Base-by-base conservation (phyloP, 1,140 invertebrate species). In the Heliconius melpomene region DNA sequence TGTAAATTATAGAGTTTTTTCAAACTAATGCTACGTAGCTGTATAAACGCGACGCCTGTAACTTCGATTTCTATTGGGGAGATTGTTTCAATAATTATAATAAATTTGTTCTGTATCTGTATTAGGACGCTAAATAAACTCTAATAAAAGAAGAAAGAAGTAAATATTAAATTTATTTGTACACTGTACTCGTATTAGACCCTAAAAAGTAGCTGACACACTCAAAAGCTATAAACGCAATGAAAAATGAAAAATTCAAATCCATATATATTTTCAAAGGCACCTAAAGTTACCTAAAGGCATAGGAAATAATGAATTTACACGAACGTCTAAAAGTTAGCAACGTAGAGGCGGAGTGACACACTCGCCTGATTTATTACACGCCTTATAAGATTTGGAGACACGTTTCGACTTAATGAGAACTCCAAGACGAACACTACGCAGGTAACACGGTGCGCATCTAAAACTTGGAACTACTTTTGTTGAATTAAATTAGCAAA, bases 301-400 rank as follows among this genome's bases (percentile, higher is more conserved):
- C 74, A 11, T 46, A 40, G 32, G 11, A 40, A 76, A 76, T 66
- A 77, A 77, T 72, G 75, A 77, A 77, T 77, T 71, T 32, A 72
- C 75, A 72, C 52, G 38, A 77, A 29, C 66, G 75, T 77, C 66
- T 72, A 77, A 77, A 72, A 77, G 75, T 72, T 77, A 72, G 75
- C 11, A 66, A 32, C 50, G 16, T 46, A 46, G 40, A 46, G 40
- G 18, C 16, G 66, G 9, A 72, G 75, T 60, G 74, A 70, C 75
- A 77, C 57, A 77, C 75, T 71, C 54, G 60, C n/a, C 60, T 77
- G 76, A 78, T 78, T 78, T 78, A 78, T 78, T 78, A 54, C 52
- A 72, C 46, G 70, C 76, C 76, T 78, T 72, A 78, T 72, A 78
- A 77, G 46, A 78, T 26, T 77, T 29, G 40, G 46, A 54, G 32